Conservation (phyloP, 2,797 vertebrate genomes). For the Syndactyla subalaris region DNA sequence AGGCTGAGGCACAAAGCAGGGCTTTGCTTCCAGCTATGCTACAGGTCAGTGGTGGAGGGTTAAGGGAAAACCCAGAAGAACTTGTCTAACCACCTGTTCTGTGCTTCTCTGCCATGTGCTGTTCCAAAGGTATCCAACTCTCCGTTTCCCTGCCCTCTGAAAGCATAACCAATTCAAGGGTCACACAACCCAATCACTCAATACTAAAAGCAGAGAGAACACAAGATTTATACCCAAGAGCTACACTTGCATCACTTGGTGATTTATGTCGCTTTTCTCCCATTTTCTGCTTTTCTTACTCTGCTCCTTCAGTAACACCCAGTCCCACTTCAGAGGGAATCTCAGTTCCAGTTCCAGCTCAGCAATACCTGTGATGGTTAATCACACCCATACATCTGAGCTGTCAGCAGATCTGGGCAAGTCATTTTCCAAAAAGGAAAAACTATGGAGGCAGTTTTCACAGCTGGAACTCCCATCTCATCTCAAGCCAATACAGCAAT, state of each 20-base stretch:
- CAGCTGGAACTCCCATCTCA: slow-evolving; percentile 5
- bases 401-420: not conserved
- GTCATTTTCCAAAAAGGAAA: not conserved
- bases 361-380: not conserved
- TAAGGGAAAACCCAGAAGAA: not conserved
- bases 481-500: not conserved
- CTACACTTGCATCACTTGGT: not conserved
- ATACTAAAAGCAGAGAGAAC: not conserved
- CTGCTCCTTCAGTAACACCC: not conserved
- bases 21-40: not conserved
- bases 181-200: not conserved
- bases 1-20: not conserved
- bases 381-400: not conserved
- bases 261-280: not conserved
- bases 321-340: not conserved
- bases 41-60: not conserved
- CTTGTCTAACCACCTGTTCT: not conserved
- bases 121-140: not conserved
- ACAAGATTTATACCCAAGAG: not conserved
- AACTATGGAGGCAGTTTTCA: not conserved
- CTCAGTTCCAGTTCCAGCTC: not conserved
- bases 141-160: not conserved
- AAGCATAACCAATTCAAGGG: not conserved
- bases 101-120: not conserved
- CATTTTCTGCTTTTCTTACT: not conserved